Evolutionary conservation across 1,140 invertebrate genomes (phyloP).

Genomic region (Dendrolimus kikuchii): DNA sequence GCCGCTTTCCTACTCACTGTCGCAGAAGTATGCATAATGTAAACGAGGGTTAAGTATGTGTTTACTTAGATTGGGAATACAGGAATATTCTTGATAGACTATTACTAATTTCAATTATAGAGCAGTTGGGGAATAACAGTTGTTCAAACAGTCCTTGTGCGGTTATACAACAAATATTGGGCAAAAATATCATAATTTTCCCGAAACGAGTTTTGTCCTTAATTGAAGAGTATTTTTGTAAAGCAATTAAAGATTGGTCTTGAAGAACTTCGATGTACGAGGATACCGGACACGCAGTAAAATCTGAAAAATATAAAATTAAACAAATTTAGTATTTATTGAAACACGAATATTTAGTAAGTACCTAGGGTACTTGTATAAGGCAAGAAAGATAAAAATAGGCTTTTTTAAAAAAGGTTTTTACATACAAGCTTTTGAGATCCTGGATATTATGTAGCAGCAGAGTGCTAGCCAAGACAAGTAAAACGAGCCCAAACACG

Average conservation of each 20-base stretch:
- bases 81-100: slow-evolving; percentile 33
- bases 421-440: too few relatives aligned
- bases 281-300: slow-evolving; percentile 75
- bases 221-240: slow-evolving; percentile 76
- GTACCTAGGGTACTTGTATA: too few relatives aligned
- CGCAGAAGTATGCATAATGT: too few relatives aligned
- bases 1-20: too few relatives aligned
- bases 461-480: too few relatives aligned
- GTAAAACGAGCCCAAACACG: too few relatives aligned
- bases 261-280: slow-evolving; percentile 80
- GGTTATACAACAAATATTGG: slow-evolving; percentile 73
- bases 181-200: slow-evolving; percentile 79
- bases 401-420: too few relatives aligned
- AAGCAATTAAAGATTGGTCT: slow-evolving; percentile 83
- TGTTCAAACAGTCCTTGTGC: slow-evolving; percentile 65
- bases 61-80: slow-evolving; percentile 31
- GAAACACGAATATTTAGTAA: too few relatives aligned
- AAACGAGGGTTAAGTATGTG: too few relatives aligned
- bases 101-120: slow-evolving; percentile 28
- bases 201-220: slow-evolving; percentile 78
- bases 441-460: too few relatives aligned
- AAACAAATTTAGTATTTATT: too few relatives aligned
- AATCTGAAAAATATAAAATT: slow-evolving; percentile 72
- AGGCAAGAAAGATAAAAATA: too few relatives aligned
- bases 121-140: slow-evolving; percentile 34